A percentile compares a stretch with the other conserved stretches of the same genome.
These are phyloP conservation scores for Pagetopsis macropterus DNA, from an alignment of 2,797 vertebrate species.

Conservation along the genomic window DNA sequence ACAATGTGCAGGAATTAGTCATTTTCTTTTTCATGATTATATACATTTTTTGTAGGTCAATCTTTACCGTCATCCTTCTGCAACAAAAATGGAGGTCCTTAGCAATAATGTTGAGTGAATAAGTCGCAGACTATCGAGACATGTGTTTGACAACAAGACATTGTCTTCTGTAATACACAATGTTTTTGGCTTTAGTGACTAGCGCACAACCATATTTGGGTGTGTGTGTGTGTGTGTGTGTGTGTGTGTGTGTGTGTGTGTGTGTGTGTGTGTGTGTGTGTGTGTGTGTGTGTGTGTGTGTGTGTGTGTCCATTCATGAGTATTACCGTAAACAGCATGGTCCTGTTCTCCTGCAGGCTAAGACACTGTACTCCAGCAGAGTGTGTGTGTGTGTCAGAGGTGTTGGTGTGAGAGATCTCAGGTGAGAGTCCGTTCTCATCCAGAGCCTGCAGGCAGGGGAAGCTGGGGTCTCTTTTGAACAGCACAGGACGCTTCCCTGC, in stretches of 20 bases:
- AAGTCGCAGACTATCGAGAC: neutral
- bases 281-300: neutral
- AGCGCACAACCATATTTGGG: neutral
- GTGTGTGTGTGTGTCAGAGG: slow-evolving; percentile 61
- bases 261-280: neutral
- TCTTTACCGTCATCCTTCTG: neutral
- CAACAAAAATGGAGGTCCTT: neutral
- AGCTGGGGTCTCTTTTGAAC: slow-evolving; percentile 87
- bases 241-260: neutral
- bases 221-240: neutral
- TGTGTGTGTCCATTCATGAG: neutral
- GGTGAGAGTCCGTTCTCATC: slow-evolving; percentile 90
- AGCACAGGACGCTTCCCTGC: slow-evolving; percentile 76
- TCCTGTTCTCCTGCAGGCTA: slow-evolving; percentile 94
- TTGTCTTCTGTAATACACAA: neutral
- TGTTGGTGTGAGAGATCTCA: slow-evolving; percentile 84
- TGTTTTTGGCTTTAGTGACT: neutral
- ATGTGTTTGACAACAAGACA: too few species aligned
- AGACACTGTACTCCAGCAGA: slow-evolving; percentile 90
- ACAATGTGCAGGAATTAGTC: neutral
- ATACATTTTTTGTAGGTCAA: neutral
- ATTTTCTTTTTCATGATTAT: neutral
- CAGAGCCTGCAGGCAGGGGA: slow-evolving; percentile 84
- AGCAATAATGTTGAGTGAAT: neutral
- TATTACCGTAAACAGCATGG: slow-evolving; percentile 95